Conservation (phyloP, 1,140 invertebrate genomes). For the Drosophila busckii region DNA sequence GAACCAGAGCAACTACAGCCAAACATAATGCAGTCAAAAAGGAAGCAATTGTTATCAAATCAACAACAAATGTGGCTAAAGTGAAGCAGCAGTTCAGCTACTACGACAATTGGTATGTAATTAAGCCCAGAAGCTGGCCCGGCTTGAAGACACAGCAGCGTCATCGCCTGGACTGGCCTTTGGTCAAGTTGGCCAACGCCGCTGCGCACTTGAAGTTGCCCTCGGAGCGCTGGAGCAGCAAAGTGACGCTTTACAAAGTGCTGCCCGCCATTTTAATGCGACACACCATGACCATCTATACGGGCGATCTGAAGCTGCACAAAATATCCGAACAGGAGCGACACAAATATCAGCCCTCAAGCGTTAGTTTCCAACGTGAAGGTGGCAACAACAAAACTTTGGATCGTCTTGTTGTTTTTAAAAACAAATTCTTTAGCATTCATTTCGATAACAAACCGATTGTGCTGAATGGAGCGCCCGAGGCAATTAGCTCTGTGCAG, state of each 20-base stretch:
- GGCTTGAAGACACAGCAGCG: constrained; percentile 21
- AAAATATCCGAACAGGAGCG: constrained; percentile 63
- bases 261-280: constrained; percentile 31
- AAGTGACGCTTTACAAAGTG: constrained; percentile 65
- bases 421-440: constrained; percentile 53
- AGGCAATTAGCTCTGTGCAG: constrained; percentile 26
- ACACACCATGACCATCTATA: constrained; percentile 51
- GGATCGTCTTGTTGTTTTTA: constrained; percentile 72
- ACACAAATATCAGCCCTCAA: constrained; percentile 68
- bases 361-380: constrained; percentile 61
- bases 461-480: constrained; percentile 63
- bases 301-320: constrained; percentile 59
- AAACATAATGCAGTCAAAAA: too few relatives aligned
- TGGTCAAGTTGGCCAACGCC: constrained; percentile 68
- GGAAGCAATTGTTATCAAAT: neutral
- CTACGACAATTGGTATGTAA: constrained; percentile 74
- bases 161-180: constrained; percentile 50
- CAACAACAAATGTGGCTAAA: constrained; percentile 35
- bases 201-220: constrained; percentile 48
- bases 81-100: constrained; percentile 66
- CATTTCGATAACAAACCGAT: constrained; percentile 74
- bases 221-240: constrained; percentile 51
- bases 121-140: constrained; percentile 19
- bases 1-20: too few relatives aligned
- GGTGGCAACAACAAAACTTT: neutral